Base-by-base conservation (phyloP, 64 coral and sea anemone species). In the Dendronephthya gigantea region DNA sequence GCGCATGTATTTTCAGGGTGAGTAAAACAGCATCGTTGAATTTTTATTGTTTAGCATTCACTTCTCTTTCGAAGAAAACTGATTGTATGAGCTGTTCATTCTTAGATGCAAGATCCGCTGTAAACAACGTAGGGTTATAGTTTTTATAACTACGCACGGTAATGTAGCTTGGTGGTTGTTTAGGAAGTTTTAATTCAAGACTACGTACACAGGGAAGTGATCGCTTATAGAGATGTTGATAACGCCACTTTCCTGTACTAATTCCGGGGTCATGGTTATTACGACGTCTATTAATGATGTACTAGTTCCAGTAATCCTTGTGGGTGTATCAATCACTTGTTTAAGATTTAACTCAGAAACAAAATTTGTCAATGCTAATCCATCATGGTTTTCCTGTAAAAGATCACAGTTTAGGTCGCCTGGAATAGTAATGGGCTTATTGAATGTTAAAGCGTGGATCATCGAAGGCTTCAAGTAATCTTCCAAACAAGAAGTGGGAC, bases 151-250 rank as follows among this genome's bases (percentile, higher is more conserved):
- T 70, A 19, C 66, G 17, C 17, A n/a, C n/a, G n/a, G n/a, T n/a
- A n/a, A n/a, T n/a, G n/a, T n/a, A n/a, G n/a, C n/a, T n/a, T n/a
- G n/a, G 19, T 70, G 23, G 66, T 31, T 25, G 17, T 31, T 70
- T 70, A 25, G 66, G 66, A 31, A 31, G 19, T n/a, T n/a, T 70
- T 70, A 70, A n/a, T 31, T 8, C 25, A 50, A 7, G 7, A 22
- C 19, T 9, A n/a, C 23, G 66, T 70, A 70, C 8, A 22, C 66
- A 25, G 66, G 66, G 28, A 40, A 68, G 56, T 86, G 59, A 45
- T 86, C 85, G 38, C 37, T 86, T 32, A 86, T 86, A 28, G 85
- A 86, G 22, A 34, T 68, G 85, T 70, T 86, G 30, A 48, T 86
- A 55, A 86, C 58, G 43, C 38, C 85, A 55, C 59, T 70, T 45